Conservation (phyloP, 1,140 invertebrate species). For the Euura lappo region DNA sequence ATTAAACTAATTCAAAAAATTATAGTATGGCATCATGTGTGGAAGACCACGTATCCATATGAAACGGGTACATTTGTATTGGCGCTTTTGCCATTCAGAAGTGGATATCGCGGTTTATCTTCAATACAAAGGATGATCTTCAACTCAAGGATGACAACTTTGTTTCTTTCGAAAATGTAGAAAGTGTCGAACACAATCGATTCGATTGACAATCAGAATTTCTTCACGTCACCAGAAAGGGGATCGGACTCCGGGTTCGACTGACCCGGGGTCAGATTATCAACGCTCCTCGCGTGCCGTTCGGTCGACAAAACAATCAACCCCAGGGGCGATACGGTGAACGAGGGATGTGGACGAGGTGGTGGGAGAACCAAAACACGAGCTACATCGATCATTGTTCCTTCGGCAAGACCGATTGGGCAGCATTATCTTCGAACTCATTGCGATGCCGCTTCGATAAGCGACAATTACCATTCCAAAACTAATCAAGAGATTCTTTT, state of each 20-base stretch:
- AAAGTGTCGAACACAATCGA: too few relatives aligned
- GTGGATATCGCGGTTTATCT: neutral
- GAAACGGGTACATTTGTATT: neutral
- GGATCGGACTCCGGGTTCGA: neutral
- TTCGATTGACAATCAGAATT: too few relatives aligned
- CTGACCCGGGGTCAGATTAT: neutral
- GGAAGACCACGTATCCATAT: neutral
- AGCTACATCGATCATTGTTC: conserved; percentile 5
- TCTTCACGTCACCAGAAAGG: too few relatives aligned
- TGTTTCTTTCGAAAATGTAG: too few relatives aligned
- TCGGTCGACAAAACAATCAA: conserved; percentile 7
- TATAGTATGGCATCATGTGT: neutral
- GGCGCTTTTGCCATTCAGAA: neutral
- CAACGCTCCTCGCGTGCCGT: neutral
- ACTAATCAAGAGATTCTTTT: neutral
- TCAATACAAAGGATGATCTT: neutral
- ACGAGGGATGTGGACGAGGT: neutral
- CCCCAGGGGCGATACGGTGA: neutral
- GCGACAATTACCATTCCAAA: conserved; percentile 4
- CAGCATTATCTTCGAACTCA: conserved; percentile 1
- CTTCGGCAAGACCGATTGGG: neutral
- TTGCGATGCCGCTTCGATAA: neutral
- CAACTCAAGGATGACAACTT: neutral
- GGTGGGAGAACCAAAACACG: neutral
- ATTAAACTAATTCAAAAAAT: neutral